phyloP scores from a whole-genome alignment of 2,888 invertebrate species.

The Drosophila bunnanda region DNA sequence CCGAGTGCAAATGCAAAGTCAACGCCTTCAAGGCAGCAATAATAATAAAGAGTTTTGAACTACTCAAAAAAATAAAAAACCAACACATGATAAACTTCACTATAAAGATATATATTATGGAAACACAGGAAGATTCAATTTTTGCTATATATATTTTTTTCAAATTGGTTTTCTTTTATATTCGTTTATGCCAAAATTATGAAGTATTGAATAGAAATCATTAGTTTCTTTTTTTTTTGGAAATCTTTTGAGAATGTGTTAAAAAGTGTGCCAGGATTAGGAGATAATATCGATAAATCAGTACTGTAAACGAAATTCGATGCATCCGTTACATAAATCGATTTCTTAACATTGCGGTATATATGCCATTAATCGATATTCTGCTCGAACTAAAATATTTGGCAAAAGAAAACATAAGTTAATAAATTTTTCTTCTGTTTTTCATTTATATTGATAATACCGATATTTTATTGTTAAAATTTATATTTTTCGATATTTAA shows the following conservation, averaged over 20 bases:
- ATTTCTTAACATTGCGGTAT: background rate
- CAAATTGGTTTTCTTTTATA: background rate
- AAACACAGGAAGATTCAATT: constrained; percentile 7
- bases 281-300: background rate
- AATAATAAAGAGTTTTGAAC: constrained; percentile 38
- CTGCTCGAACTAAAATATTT: background rate
- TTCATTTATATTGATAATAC: background rate
- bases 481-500: background rate
- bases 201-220: background rate
- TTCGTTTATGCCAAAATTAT: background rate
- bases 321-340: background rate
- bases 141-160: too few species aligned
- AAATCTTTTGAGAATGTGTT: background rate
- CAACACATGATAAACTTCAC: background rate
- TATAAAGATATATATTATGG: constrained; percentile 7
- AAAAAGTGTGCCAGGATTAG: background rate
- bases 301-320: background rate
- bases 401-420: background rate
- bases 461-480: too few species aligned
- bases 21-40: constrained; percentile 42
- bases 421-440: background rate
- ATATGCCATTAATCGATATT: background rate
- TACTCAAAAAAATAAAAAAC: background rate
- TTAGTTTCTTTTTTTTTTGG: rapidly evolving
- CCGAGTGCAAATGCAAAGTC: constrained; percentile 40